Evolutionary conservation across 2,113 vertebrate species (phyloP).

Genomic region (Myiagra hebetior): DNA sequence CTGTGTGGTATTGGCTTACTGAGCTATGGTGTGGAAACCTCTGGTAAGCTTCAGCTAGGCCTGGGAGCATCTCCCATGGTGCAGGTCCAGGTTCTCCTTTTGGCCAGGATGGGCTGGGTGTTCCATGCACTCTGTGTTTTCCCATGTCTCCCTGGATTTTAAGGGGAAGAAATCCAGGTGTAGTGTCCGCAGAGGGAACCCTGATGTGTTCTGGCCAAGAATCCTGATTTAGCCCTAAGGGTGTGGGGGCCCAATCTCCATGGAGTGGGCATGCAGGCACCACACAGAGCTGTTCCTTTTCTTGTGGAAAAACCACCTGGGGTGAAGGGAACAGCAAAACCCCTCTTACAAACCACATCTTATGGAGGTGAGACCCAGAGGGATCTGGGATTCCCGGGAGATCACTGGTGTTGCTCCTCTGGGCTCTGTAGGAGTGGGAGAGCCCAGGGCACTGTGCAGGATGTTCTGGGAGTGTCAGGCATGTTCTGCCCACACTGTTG

Average conservation of each 20-base stretch:
- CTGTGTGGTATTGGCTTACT: background rate
- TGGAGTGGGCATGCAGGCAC: background rate
- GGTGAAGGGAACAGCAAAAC: background rate
- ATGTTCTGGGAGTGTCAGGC: background rate
- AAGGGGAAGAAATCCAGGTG: background rate
- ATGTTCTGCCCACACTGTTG: accelerated
- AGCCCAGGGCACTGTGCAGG: background rate
- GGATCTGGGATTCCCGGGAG: background rate
- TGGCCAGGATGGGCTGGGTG: background rate
- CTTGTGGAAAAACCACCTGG: background rate
- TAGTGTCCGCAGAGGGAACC: background rate
- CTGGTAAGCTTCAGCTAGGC: background rate
- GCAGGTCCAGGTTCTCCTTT: background rate
- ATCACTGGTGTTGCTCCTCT: background rate
- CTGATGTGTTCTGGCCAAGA: background rate
- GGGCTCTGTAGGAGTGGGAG: background rate
- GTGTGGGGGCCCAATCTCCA: accelerated
- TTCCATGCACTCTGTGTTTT: background rate
- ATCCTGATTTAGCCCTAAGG: background rate
- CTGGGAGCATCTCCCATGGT: background rate
- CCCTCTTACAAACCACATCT: accelerated
- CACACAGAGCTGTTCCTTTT: background rate
- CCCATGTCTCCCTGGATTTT: background rate
- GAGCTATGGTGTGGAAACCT: background rate
- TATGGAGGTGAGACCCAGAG: background rate